Conservation (phyloP, 2,113 vertebrate species). For the Nanorana parkeri region DNA sequence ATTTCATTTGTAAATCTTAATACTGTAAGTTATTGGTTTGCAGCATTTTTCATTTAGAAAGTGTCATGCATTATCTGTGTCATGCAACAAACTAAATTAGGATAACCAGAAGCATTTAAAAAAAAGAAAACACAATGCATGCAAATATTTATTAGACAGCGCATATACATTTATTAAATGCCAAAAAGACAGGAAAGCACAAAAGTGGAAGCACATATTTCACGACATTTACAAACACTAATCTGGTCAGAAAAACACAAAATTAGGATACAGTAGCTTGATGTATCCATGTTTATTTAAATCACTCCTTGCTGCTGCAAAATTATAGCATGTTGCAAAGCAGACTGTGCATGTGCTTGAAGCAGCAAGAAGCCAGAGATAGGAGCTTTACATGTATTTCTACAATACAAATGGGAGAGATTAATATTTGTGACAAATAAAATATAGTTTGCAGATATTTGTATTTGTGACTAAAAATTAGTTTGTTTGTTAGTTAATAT, state of each 20-base stretch:
- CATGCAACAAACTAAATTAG: slow-evolving; percentile 64
- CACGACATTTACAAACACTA: slow-evolving; percentile 61
- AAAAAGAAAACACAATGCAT: slow-evolving; percentile 72
- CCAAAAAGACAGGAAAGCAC: slow-evolving; percentile 60
- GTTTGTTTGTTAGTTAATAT: too few species aligned
- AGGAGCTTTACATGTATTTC: background rate
- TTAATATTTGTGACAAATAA: background rate
- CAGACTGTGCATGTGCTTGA: slow-evolving; percentile 39
- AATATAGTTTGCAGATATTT: too few species aligned
- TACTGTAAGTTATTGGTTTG: slow-evolving; percentile 9
- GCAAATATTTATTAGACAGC: slow-evolving; percentile 74
- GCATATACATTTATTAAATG: slow-evolving; percentile 62
- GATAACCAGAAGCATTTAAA: slow-evolving; percentile 69
- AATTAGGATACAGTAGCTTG: background rate
- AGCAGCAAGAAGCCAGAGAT: slow-evolving; percentile 37
- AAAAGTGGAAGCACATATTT: slow-evolving; percentile 57
- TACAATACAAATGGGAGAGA: background rate
- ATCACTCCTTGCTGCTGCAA: slow-evolving; percentile 59
- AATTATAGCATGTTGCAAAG: slow-evolving; percentile 51
- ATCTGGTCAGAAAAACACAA: slow-evolving; percentile 54
- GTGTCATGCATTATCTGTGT: slow-evolving; percentile 58
- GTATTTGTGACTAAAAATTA: too few species aligned
- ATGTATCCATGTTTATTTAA: slow-evolving; percentile 5
- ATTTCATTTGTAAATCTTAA: slow-evolving; percentile 47
- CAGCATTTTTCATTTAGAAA: slow-evolving; percentile 30